Evolutionary conservation across 2,113 vertebrate species (phyloP).

Genomic region (Alethe diademata): DNA sequence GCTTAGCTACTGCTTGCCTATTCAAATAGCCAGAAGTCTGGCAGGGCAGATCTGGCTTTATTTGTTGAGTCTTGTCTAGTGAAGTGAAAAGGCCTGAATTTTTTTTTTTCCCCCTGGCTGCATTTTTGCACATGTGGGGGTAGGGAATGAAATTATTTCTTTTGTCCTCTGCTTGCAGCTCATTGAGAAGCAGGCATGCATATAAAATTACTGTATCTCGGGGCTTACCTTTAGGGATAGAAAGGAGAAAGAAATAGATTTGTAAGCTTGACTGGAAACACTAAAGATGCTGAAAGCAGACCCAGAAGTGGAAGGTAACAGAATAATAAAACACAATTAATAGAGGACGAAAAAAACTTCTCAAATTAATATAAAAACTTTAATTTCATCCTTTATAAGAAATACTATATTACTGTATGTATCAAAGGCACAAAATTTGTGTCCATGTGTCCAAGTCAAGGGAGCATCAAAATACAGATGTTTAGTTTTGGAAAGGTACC

Average conservation of each 20-base stretch:
- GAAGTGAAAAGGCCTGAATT: constrained; percentile 64
- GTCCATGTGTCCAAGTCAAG: fast-evolving
- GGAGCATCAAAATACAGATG: not conserved
- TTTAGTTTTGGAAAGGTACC: not conserved
- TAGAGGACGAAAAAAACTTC: not conserved
- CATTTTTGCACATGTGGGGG: constrained; percentile 55
- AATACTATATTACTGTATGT: not conserved
- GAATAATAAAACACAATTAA: not conserved
- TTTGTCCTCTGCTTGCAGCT: constrained; percentile 63
- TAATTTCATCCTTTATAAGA: not conserved
- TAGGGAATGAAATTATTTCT: constrained; percentile 66
- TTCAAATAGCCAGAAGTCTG: constrained; percentile 67
- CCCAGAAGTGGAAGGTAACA: not conserved
- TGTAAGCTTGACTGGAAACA: constrained; percentile 14
- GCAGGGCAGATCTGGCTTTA: constrained; percentile 60
- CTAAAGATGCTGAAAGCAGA: not conserved
- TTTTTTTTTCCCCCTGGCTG: not conserved
- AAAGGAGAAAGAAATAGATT: not conserved
- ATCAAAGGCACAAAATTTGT: not conserved
- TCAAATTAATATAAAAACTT: not conserved
- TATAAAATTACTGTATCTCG: constrained; percentile 63
- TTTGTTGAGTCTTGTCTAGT: constrained; percentile 73
- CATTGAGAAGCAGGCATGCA: constrained; percentile 71
- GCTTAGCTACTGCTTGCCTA: constrained; percentile 49
- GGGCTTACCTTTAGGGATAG: constrained; percentile 54